phyloP scores from a whole-genome alignment of 2,888 invertebrate genomes.

The Thalpophila matura region DNA sequence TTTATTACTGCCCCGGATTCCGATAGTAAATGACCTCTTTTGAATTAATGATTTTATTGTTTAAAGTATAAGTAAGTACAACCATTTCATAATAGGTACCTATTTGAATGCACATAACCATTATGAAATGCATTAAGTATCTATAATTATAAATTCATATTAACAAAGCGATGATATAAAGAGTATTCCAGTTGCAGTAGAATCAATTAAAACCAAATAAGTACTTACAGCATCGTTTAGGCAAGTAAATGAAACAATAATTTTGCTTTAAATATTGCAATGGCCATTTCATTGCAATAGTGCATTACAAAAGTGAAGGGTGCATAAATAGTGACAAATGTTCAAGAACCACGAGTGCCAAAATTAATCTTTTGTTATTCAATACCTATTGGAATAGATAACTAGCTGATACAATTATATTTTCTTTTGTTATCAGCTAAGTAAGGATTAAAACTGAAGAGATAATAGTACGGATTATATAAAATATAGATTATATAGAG shows the following conservation, averaged over 20 bases:
- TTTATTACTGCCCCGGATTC: slow-evolving; percentile 42
- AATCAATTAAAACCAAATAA: slow-evolving; percentile 16
- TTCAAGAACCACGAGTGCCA: slow-evolving; percentile 4
- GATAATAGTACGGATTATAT: slow-evolving; percentile 9
- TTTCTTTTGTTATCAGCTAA: slow-evolving; percentile 22
- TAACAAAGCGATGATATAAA: slow-evolving; percentile 1
- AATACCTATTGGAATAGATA: slow-evolving; percentile 25
- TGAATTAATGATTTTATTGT: slow-evolving; percentile 33
- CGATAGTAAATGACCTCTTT: slow-evolving; percentile 44
- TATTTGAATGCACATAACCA: slow-evolving; percentile 6
- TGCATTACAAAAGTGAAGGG: slow-evolving; percentile 45
- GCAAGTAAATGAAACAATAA: slow-evolving; percentile 8
- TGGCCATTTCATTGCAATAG: slow-evolving; percentile 17
- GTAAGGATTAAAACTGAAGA: slow-evolving; percentile 1
- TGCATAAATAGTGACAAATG: slow-evolving; percentile 27
- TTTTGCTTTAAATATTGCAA: slow-evolving; percentile 22
- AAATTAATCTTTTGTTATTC: slow-evolving; percentile 18
- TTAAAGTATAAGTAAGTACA: slow-evolving; percentile 15
- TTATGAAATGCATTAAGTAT: slow-evolving; percentile 4
- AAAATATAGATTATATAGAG: too few species aligned
- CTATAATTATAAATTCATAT: too few species aligned
- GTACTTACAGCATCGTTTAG: not conserved
- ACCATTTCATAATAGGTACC: slow-evolving; percentile 21
- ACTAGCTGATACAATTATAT: not conserved
- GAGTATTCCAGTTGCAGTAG: not conserved